Conservation (phyloP, 92 coral and sea anemone species). For the Palythoa heliodiscus region DNA sequence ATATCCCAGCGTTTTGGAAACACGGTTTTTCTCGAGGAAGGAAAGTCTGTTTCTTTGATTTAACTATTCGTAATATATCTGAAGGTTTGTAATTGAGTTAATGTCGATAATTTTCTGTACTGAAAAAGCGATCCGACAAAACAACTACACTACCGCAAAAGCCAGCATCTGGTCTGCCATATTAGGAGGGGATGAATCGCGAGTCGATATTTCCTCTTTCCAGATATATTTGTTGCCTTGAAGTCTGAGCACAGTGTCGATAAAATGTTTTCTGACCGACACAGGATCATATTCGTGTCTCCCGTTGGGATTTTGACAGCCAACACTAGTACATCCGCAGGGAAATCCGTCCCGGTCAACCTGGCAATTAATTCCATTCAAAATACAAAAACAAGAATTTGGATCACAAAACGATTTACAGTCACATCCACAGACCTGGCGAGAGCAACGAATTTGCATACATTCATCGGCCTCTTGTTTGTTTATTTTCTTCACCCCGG, state of each 20-base stretch:
- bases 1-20: not conserved
- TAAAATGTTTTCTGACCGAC: slow-evolving; percentile 89
- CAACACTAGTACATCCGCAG: slow-evolving; percentile 89
- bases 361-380: slow-evolving; percentile 96
- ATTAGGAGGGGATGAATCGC: slow-evolving; percentile 19
- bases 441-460: slow-evolving; percentile 93
- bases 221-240: slow-evolving; percentile 79
- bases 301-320: slow-evolving; percentile 89
- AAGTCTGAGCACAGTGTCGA: slow-evolving; percentile 76
- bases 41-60: not conserved
- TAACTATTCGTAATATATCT: slow-evolving; percentile 7
- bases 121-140: not conserved
- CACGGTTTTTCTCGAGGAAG: not conserved
- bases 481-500: slow-evolving; percentile 96
- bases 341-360: slow-evolving; percentile 97
- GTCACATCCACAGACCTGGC: slow-evolving; percentile 95
- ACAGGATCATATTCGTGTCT: slow-evolving; percentile 92
- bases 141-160: slow-evolving; percentile 30
- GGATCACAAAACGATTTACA: slow-evolving; percentile 91
- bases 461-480: slow-evolving; percentile 90
- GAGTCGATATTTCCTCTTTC: slow-evolving; percentile 44
- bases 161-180: slow-evolving; percentile 30
- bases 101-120: not conserved
- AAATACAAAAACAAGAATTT: slow-evolving; percentile 79
- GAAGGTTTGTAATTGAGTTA: not conserved